Conservation (phyloP, 2,113 vertebrate species). For the Podocnemis expansa region DNA sequence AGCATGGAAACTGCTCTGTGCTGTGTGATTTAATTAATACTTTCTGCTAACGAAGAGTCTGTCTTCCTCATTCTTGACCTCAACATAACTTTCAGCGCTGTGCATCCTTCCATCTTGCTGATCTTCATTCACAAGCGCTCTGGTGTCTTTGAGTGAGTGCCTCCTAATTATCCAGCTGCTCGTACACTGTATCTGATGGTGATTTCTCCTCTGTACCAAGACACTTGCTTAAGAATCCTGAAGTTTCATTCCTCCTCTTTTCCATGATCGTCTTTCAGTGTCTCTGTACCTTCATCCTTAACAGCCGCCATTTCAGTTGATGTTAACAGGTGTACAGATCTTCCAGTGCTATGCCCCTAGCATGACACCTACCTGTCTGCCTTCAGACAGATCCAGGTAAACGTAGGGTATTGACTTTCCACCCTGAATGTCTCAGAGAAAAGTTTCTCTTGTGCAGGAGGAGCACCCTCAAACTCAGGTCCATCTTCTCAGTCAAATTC, state of each 20-base stretch:
- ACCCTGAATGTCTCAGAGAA: neutral
- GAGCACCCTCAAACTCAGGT: neutral
- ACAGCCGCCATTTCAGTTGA: neutral
- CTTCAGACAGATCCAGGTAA: neutral
- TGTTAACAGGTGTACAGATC: neutral
- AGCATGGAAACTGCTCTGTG: constrained; percentile 32
- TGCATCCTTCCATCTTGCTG: neutral
- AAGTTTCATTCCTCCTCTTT: neutral
- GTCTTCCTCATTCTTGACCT: constrained; percentile 8
- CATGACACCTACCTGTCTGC: neutral
- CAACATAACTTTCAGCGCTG: neutral
- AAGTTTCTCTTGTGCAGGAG: neutral
- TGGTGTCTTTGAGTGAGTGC: neutral
- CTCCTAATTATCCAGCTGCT: neutral
- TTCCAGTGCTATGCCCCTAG: constrained; percentile 6
- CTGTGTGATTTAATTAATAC: constrained; percentile 42
- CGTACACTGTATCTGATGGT: neutral
- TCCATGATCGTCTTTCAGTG: neutral
- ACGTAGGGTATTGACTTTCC: constrained; percentile 1
- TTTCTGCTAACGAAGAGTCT: constrained; percentile 42
- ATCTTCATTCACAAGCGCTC: neutral
- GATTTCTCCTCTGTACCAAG: neutral
- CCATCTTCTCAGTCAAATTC: neutral
- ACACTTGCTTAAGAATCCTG: neutral
- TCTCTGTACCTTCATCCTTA: neutral